Conservation (phyloP, 2,888 invertebrate genomes). For the Drosophila stalkeri region DNA sequence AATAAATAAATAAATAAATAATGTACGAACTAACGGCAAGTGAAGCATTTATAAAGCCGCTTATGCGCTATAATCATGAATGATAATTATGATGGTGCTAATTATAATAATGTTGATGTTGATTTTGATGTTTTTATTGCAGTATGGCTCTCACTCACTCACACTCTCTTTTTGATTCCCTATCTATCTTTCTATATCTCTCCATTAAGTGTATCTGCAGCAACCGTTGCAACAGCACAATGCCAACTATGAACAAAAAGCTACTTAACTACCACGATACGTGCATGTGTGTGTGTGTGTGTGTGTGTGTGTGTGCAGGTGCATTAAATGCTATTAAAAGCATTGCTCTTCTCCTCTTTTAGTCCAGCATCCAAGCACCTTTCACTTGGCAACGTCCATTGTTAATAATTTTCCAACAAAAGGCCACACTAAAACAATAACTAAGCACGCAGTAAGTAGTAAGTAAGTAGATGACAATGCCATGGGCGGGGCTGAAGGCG, state of each 20-base stretch:
- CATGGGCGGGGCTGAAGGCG: constrained; percentile 18
- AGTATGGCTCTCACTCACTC: neutral
- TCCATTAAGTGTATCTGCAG: constrained; percentile 40
- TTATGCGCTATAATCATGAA: constrained; percentile 49
- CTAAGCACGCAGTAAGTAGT: constrained; percentile 78
- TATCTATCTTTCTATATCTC: constrained; percentile 4
- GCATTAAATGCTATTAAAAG: constrained; percentile 78
- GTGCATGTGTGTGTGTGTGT: neutral
- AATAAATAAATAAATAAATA: constrained; percentile 75
- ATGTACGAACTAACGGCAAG: constrained; percentile 48
- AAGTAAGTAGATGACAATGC: constrained; percentile 78
- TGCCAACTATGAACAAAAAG: constrained; percentile 65
- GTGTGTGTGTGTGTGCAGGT: constrained; percentile 54
- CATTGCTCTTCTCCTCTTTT: constrained; percentile 1
- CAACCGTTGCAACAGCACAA: constrained; percentile 56
- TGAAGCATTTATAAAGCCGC: constrained; percentile 70
- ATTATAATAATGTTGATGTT: constrained; percentile 17
- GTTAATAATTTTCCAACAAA: constrained; percentile 78
- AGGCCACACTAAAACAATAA: constrained; percentile 80
- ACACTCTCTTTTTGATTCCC: neutral
- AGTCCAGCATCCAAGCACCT: constrained; percentile 36
- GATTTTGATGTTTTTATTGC: neutral
- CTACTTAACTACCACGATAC: constrained; percentile 46
- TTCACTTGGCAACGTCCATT: constrained; percentile 67
- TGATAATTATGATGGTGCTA: constrained; percentile 25